Evolutionary conservation across 2,888 invertebrate species (phyloP), one percentile per base, ranked within the genome.

Genomic region (Caenorhabditis sp.): DNA sequence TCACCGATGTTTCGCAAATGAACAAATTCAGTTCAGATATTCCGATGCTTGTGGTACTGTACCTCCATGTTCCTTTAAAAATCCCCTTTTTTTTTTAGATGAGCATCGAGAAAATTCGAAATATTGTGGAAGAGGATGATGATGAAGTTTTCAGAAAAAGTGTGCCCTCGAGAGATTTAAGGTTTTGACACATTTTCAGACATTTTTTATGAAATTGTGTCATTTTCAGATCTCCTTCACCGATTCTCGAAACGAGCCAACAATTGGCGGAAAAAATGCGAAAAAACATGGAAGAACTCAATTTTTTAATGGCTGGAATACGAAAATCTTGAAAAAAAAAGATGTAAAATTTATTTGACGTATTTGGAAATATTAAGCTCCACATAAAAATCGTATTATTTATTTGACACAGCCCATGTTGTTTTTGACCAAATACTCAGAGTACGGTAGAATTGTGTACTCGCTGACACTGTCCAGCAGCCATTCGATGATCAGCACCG

Each of bases 401-500:
- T 50, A 19, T 50, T 50, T 50, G n/a, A 31, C 31, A 31, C 31
- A 10, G 10, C 4, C 5, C 4, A 31, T 31, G 4, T 31, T 5
- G 21, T 70, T 62, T 23, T 60, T 61, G 2, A 67, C 65, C 49
- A 61, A 43, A 57, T 72, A 72, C 1, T 49, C 14, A 14, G 60
- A 50, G 0, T 57, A 61, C 3, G 72, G 67, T 4, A 72, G 62
- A 1, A 64, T 37, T 36, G 54, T 49, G 61, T 66, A 74, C 36
- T 74, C 74, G 51, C 63, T 54, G 62, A 74, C 69, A 51, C 66
- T 63, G 54, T 74, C 74, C 60, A 74, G 10, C 1, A 74, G 60
- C 69, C 66, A 74, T 58, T 74, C 74, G 54, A 59, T 62, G 4
- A 66, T 66, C 19, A 74, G 61, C 17, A 66, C 74, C 23, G 62